Evolutionary conservation across 2,113 vertebrate species (phyloP).

Genomic region (Platysternon megacephalum): DNA sequence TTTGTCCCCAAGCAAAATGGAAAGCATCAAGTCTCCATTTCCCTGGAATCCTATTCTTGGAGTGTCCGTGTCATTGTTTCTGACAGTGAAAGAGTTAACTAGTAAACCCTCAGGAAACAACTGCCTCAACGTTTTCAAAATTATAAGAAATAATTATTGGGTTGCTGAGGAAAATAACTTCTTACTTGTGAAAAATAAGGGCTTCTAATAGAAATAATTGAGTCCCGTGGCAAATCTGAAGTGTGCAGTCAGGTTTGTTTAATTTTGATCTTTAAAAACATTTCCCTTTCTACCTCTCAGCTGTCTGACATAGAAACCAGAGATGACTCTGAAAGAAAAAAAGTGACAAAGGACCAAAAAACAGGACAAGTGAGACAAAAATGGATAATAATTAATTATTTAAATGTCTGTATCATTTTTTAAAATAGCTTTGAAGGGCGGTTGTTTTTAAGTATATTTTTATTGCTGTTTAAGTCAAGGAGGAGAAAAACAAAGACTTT

Average conservation of each 20-base stretch:
- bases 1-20: not conserved
- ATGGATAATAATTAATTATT: not conserved
- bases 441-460: slow-evolving; percentile 3
- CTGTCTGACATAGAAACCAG: slow-evolving; percentile 48
- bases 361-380: not conserved
- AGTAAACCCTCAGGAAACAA: slow-evolving; percentile 45
- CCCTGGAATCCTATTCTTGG: not conserved
- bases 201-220: slow-evolving; percentile 72
- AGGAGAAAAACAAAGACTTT: not conserved
- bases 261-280: slow-evolving; percentile 57
- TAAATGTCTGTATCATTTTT: not conserved
- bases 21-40: not conserved
- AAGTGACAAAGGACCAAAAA: not conserved
- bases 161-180: slow-evolving; percentile 64
- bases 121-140: slow-evolving; percentile 64
- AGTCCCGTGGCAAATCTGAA: slow-evolving; percentile 67
- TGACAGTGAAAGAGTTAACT: slow-evolving; percentile 10
- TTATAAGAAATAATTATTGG: slow-evolving; percentile 64
- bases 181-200: slow-evolving; percentile 45
- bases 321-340: slow-evolving; percentile 23
- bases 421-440: not conserved
- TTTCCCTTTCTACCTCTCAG: slow-evolving; percentile 64
- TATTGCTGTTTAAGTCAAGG: not conserved
- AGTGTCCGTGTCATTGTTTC: not conserved
- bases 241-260: slow-evolving; percentile 63